Conservation (phyloP, 2,797 vertebrate genomes). For the Pseudochirops cupreus region DNA sequence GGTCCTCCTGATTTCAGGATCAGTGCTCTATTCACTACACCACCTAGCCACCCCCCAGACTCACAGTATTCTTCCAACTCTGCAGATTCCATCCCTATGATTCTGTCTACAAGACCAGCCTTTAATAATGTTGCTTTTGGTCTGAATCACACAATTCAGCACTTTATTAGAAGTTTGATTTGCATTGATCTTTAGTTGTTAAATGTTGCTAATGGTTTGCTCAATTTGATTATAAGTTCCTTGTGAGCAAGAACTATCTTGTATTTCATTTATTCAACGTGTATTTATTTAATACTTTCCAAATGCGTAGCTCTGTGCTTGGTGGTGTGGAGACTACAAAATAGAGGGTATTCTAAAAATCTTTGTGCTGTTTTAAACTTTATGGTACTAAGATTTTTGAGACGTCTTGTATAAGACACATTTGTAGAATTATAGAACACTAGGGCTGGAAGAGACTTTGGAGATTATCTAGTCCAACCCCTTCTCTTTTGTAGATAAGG, state of each 20-base stretch:
- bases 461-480: background rate
- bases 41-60: background rate
- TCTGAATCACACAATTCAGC: background rate
- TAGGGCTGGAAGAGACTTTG: background rate
- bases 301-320: background rate
- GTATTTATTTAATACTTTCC: background rate
- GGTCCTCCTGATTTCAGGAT: no score
- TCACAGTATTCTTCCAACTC: background rate
- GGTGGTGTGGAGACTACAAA: background rate
- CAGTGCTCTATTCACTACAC: no score
- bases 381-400: background rate
- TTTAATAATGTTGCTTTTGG: background rate
- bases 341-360: background rate
- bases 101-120: background rate
- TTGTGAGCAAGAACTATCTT: conserved; percentile 22
- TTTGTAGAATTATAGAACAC: background rate
- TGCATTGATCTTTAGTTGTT: conserved; percentile 42
- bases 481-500: background rate
- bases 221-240: conserved; percentile 20
- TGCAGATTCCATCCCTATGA: background rate
- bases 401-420: background rate
- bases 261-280: conserved; percentile 26
- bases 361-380: background rate
- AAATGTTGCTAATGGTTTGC: conserved; percentile 16
- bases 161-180: background rate